Base-by-base conservation (phyloP, 2,113 vertebrate genomes). In the Myotis yumanensis region DNA sequence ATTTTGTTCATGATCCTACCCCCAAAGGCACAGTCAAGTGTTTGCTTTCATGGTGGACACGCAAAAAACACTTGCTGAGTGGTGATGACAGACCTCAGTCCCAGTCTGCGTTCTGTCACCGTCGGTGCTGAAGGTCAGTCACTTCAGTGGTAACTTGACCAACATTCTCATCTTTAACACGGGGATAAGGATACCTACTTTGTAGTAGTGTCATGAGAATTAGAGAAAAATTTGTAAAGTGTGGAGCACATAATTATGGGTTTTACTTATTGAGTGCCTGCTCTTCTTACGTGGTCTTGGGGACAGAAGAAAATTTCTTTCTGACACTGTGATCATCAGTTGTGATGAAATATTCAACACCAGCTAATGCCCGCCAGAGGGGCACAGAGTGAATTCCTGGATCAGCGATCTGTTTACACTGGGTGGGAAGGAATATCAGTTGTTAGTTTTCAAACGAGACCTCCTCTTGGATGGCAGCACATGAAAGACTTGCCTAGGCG, bases 391-490 rank as follows among this genome's bases (percentile, higher is more conserved):
- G 84, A 79, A 93, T 90, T 95, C 82, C 80, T 88, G 76, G 88
- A 93, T 23, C 37, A 11, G 68, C 30, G 88, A 57, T 96, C 68
- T 97, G 85, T 96, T 96, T 97, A 95, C 90, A 85, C 82, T 93
- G 94, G 82, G 81, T 66, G 82, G 85, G 87, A 96, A 95, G 94
- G 73, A 92, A 15, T 95, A 96, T 97, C 90, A 88, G 52, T 96
- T 93, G 94, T 95, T 96, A 91, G 85, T 84, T 93, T 96, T 95
- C 89, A 95, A 90, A 93, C 69, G 69, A 92, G 96, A 96, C 92
- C 95, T 96, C 92, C 96, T 88, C 96, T 92, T 89, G 82, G 90
- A 95, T 96, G 94, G 96, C 94, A 96, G 82, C 35, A 92, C 95
- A 95, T 97, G 85, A 97, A 97, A 96, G 96, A 46, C 66, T 75